These are phyloP conservation scores for Odontocolon sp. DNA, from an alignment of 2,888 invertebrate species.

Conservation along the genomic window DNA sequence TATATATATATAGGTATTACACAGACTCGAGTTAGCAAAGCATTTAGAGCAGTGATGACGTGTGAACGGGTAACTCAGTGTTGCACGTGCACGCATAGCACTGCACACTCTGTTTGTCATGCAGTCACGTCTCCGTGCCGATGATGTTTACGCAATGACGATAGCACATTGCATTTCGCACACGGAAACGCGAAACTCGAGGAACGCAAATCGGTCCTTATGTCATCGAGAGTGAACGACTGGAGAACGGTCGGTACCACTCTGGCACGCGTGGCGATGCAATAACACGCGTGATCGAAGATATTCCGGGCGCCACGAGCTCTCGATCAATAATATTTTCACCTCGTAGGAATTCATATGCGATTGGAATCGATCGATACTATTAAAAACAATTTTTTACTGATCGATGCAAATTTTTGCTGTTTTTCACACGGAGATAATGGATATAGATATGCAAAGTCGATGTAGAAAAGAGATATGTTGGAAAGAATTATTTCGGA, in stretches of 20 bases:
- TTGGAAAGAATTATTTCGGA: too few species aligned
- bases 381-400: neutral
- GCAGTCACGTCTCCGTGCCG: conserved; percentile 75
- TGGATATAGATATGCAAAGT: too few species aligned
- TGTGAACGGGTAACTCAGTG: conserved; percentile 19
- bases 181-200: conserved; percentile 67
- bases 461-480: too few species aligned
- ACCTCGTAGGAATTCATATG: neutral
- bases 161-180: conserved; percentile 51
- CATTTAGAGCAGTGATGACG: conserved; percentile 57
- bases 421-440: too few species aligned
- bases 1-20: neutral
- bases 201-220: conserved; percentile 67
- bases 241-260: conserved; percentile 10
- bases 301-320: conserved; percentile 37
- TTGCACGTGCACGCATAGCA: conserved; percentile 63
- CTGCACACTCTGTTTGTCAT: conserved; percentile 73
- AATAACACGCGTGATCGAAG: conserved; percentile 42
- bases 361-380: neutral
- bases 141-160: conserved; percentile 70
- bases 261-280: conserved; percentile 1
- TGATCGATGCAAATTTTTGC: too few species aligned
- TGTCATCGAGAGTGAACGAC: conserved; percentile 57
- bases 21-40: neutral
- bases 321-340: conserved; percentile 2